Percentiles rank a stretch among this genome's conserved stretches.
Evolutionary conservation across 1,140 invertebrate genomes (phyloP).

Genomic region (Reticulitermes speratus): DNA sequence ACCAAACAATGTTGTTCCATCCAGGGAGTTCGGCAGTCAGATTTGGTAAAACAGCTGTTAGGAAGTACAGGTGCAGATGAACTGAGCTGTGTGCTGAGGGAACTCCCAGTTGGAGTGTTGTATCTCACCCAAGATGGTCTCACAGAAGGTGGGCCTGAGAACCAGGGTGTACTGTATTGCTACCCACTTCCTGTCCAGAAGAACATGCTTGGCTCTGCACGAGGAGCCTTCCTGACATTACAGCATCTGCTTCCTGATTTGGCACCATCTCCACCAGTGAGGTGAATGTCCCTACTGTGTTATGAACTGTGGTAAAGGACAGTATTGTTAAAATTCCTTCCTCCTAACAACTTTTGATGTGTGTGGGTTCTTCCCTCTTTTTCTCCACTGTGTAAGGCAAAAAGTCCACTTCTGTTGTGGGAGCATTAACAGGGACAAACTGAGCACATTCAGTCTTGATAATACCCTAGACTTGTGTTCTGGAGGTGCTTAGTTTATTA

Average conservation of each 20-base stretch:
- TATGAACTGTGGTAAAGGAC: too few species aligned
- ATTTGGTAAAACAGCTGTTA: conserved; percentile 52
- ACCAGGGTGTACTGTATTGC: conserved; percentile 64
- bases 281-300: conserved; percentile 38
- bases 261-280: conserved; percentile 54
- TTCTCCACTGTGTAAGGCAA: too few species aligned
- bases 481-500: too few species aligned
- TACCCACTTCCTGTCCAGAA: conserved; percentile 62
- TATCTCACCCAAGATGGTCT: conserved; percentile 62
- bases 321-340: too few species aligned
- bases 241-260: conserved; percentile 65
- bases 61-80: conserved; percentile 52
- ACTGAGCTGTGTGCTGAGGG: conserved; percentile 48
- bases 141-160: conserved; percentile 59
- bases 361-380: too few species aligned
- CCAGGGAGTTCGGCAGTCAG: conserved; percentile 50
- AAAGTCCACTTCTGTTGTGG: too few species aligned
- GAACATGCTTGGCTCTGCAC: conserved; percentile 57
- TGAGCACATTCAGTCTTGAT: too few species aligned
- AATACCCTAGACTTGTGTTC: too few species aligned
- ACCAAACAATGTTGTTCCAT: neutral
- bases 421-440: too few species aligned
- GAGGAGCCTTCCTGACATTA: conserved; percentile 66
- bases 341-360: too few species aligned
- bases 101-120: conserved; percentile 58